Evolutionary conservation across 2,113 vertebrate species (phyloP).

Genomic region (Chamaetylas fuelleborni): DNA sequence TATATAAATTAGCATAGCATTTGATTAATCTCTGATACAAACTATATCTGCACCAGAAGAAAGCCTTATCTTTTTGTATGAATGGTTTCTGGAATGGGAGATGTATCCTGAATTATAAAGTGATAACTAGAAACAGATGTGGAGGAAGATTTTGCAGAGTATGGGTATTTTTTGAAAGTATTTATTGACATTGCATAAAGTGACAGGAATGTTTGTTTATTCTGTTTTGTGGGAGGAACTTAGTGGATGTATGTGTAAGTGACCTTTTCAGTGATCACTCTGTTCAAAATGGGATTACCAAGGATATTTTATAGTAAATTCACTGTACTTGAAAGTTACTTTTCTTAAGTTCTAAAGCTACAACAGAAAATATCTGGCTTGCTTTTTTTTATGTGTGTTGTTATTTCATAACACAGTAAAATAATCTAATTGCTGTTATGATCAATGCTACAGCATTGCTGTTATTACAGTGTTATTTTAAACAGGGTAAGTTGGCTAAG

Average conservation of each 20-base stretch:
- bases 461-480: background rate
- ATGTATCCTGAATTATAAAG: background rate
- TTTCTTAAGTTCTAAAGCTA: background rate
- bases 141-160: background rate
- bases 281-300: background rate
- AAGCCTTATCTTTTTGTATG: background rate
- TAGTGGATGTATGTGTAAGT: background rate
- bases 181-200: background rate
- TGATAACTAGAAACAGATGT: slow-evolving; percentile 1
- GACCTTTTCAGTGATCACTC: background rate
- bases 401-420: background rate
- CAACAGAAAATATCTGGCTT: background rate
- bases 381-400: background rate
- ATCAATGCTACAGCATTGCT: background rate
- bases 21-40: slow-evolving; percentile 14
- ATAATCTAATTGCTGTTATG: background rate
- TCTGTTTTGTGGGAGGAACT: background rate
- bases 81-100: background rate
- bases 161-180: background rate
- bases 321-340: background rate
- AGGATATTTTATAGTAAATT: background rate
- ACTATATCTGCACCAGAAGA: background rate
- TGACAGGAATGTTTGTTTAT: background rate
- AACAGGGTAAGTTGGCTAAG: background rate
- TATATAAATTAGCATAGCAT: background rate